These are phyloP conservation scores for Ryuthela nishihirai DNA, from an alignment of 2,888 invertebrate species.

Conservation along the genomic window DNA sequence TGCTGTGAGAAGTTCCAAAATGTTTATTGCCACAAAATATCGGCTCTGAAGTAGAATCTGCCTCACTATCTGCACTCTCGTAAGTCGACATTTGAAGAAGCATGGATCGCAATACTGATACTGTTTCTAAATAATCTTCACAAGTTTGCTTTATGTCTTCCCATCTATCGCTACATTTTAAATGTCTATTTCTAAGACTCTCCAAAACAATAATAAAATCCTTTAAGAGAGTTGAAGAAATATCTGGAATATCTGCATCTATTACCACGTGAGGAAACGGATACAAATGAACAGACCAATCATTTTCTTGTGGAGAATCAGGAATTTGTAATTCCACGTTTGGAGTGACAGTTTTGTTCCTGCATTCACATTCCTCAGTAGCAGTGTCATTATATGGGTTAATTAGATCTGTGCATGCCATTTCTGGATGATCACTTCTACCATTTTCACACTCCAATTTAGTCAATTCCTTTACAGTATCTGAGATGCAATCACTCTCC, in stretches of 20 bases:
- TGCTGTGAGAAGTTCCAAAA: slow-evolving; percentile 21
- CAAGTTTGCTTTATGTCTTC: slow-evolving; percentile 29
- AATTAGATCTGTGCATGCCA: no score
- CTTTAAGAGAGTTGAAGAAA: slow-evolving; percentile 12
- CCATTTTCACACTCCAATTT: no score
- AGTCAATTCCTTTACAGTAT: no score
- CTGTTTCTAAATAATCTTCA: slow-evolving; percentile 20
- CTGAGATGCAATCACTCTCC: no score
- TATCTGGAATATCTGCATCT: slow-evolving; percentile 16
- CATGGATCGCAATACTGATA: slow-evolving; percentile 5
- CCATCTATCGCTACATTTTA: slow-evolving; percentile 25
- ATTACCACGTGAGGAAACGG: slow-evolving; percentile 27
- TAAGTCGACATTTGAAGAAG: slow-evolving; percentile 14
- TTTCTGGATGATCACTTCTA: no score
- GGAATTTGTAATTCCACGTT: no score
- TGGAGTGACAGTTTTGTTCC: no score
- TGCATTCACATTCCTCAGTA: no score
- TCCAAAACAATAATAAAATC: slow-evolving; percentile 33
- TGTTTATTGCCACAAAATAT: slow-evolving; percentile 11
- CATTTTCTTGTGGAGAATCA: slow-evolving; percentile 2
- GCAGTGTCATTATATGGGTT: no score
- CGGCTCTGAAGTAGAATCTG: slow-evolving; percentile 29
- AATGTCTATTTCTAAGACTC: slow-evolving; percentile 23
- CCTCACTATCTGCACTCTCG: slow-evolving; percentile 28
- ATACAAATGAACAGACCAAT: slow-evolving; percentile 17